These are phyloP conservation scores for Ibidorhyncha struthersii DNA, from an alignment of 2,113 vertebrate genomes.

Conservation along the genomic window DNA sequence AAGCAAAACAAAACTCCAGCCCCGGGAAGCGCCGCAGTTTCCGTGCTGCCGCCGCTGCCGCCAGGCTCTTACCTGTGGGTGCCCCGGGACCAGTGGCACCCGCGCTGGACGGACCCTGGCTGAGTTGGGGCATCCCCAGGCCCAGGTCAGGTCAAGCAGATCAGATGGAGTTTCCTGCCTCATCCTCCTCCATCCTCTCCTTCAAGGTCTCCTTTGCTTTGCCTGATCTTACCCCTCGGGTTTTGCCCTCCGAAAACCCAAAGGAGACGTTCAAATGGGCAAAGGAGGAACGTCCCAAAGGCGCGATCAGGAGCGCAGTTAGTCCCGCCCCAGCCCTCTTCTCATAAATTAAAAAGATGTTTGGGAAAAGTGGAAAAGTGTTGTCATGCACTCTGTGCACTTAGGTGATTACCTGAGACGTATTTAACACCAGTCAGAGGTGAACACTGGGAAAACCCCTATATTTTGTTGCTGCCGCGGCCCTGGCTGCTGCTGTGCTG, in stretches of 20 bases:
- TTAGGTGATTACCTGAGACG: conserved; percentile 37
- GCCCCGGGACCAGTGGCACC: background rate
- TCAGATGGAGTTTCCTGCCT: conserved; percentile 2
- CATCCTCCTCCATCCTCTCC: background rate
- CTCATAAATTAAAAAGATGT: conserved; percentile 49
- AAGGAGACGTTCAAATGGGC: background rate
- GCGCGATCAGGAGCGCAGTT: background rate
- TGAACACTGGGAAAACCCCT: background rate
- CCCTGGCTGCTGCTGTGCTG: background rate
- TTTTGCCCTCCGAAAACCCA: conserved; percentile 23
- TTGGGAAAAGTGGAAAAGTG: conserved; percentile 40
- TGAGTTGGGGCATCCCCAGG: background rate
- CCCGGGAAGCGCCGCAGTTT: conserved; percentile 5
- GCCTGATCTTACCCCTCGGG: background rate
- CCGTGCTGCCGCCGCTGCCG: background rate
- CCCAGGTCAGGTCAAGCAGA: background rate
- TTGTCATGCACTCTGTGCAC: conserved; percentile 40
- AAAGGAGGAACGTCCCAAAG: background rate
- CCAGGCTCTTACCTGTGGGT: conserved; percentile 4
- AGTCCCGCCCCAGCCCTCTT: background rate
- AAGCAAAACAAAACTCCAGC: conserved; percentile 41
- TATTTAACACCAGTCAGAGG: conserved; percentile 65
- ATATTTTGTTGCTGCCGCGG: background rate
- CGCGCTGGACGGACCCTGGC: background rate
- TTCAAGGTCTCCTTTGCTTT: background rate